Percentiles rank a stretch among this genome's conserved stretches.
phyloP scores from a whole-genome alignment of 2,797 vertebrate genomes.

The Sebastes iracundus region DNA sequence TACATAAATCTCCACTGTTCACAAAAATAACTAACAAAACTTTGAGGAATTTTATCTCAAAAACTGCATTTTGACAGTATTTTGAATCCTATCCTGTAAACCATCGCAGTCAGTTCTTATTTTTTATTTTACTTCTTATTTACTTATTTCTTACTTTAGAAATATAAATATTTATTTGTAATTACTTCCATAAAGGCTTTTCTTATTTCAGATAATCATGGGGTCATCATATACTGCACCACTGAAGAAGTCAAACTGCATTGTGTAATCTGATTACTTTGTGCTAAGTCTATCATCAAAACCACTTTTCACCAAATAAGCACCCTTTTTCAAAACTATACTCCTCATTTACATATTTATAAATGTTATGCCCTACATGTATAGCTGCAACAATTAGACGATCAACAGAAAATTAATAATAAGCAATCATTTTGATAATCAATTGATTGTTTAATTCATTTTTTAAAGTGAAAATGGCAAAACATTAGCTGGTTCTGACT shows the following conservation, averaged over 20 bases:
- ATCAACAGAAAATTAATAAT: neutral
- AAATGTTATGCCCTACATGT: neutral
- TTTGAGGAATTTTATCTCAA: no score
- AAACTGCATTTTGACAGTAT: no score
- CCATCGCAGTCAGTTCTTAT: no score
- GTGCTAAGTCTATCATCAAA: neutral
- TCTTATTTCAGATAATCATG: neutral
- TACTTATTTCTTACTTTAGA: neutral
- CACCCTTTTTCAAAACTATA: neutral
- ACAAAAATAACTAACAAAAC: no score
- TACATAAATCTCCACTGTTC: no score
- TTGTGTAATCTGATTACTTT: neutral
- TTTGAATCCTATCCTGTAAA: no score
- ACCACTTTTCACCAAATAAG: neutral
- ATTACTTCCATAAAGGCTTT: neutral
- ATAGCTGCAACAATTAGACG: neutral
- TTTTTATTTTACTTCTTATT: neutral
- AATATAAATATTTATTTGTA: neutral
- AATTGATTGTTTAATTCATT: neutral
- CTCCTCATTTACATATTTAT: neutral
- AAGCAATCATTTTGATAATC: neutral
- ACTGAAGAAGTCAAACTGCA: neutral
- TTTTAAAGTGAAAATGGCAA: neutral
- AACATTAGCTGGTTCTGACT: neutral
- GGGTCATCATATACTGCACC: neutral